These are phyloP conservation scores for Lasioglossum marginatum DNA, from an alignment of 2,888 invertebrate genomes.

Conservation along the genomic window DNA sequence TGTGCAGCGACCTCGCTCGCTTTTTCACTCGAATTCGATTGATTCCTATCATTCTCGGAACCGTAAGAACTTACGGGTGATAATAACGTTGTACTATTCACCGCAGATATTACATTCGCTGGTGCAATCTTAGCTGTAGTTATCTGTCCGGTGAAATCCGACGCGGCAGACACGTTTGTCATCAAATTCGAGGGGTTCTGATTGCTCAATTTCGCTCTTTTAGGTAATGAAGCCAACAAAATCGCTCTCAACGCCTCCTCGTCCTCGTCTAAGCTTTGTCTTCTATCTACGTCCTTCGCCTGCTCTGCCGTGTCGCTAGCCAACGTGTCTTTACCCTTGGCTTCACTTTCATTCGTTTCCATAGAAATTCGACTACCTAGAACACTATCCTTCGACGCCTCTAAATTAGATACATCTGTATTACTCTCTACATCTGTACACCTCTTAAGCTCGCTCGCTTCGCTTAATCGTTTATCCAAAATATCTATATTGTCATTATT, in stretches of 20 bases:
- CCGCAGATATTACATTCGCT: not conserved
- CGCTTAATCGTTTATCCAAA: conserved; percentile 30
- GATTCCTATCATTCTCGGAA: conserved; percentile 43
- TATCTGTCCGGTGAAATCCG: conserved; percentile 13
- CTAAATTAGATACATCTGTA: not conserved
- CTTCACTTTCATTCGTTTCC: conserved; percentile 2
- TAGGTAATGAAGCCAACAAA: conserved; percentile 79
- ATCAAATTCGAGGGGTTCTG: conserved; percentile 1
- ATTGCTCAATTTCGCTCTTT: conserved; percentile 62
- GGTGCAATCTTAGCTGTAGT: not conserved
- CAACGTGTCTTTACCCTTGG: not conserved
- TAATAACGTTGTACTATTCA: conserved; percentile 11
- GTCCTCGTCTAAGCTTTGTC: conserved; percentile 81
- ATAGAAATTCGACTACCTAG: not conserved
- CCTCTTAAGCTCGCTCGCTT: not conserved
- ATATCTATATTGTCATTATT: conserved; percentile 27
- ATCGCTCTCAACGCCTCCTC: conserved; percentile 80
- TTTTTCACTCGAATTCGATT: not conserved
- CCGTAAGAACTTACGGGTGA: not conserved
- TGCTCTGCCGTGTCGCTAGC: not conserved
- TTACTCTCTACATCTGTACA: not conserved
- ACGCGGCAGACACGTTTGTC: not conserved
- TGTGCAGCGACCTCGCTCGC: not conserved
- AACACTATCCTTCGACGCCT: not conserved
- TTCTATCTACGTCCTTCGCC: conserved; percentile 53